Conservation (phyloP, 1,140 invertebrate genomes). For the Nautilus pompilius region DNA sequence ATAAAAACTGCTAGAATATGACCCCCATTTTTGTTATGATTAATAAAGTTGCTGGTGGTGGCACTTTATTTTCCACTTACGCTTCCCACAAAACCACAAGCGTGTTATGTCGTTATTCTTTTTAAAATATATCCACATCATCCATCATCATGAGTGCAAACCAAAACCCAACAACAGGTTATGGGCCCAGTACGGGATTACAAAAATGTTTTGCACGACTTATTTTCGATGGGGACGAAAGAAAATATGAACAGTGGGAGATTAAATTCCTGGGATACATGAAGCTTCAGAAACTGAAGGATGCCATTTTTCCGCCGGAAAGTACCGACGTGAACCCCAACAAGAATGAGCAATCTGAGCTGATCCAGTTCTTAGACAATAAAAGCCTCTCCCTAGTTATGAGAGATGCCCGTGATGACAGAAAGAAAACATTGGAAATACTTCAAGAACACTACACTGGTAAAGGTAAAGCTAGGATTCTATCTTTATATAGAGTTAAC, state of each 20-base stretch:
- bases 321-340: background rate
- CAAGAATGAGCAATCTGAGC: conserved; percentile 18
- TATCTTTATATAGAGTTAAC: conserved; percentile 20
- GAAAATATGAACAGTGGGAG: conserved; percentile 21
- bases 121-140: no score
- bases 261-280: no score
- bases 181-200: no score
- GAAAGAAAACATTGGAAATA: conserved; percentile 13
- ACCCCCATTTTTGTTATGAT: no score
- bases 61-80: no score
- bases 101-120: no score
- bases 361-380: conserved; percentile 18
- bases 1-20: no score
- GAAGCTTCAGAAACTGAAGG: conserved; percentile 11
- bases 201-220: no score
- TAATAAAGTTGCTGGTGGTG: no score
- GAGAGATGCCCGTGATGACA: conserved; percentile 16
- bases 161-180: no score
- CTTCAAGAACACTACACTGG: conserved; percentile 12
- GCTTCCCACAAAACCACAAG: no score
- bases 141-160: no score
- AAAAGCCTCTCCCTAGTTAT: conserved; percentile 15
- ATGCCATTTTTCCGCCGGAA: background rate
- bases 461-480: conserved; percentile 15
- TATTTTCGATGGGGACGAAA: conserved; percentile 19